These are phyloP conservation scores for Yponomeuta evonymella DNA, from an alignment of 2,888 invertebrate species.

Conservation along the genomic window DNA sequence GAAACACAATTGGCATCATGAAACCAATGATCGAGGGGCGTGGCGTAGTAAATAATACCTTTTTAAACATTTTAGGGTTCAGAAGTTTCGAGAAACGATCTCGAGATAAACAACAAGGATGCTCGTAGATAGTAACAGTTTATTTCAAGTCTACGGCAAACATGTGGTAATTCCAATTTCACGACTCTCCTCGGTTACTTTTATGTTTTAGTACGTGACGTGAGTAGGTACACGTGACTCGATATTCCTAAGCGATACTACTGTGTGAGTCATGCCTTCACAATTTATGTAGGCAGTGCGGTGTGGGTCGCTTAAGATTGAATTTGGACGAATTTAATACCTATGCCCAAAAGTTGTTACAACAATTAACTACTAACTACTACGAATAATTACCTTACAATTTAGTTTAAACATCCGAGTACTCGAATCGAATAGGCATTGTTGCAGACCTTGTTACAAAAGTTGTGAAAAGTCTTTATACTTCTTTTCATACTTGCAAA, in stretches of 20 bases:
- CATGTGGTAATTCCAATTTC: no score
- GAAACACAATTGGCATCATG: not conserved
- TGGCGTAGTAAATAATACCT: not conserved
- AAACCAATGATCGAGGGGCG: not conserved
- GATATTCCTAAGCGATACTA: not conserved
- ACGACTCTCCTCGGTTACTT: not conserved
- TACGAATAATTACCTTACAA: not conserved
- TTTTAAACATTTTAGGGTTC: not conserved
- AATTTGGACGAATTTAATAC: not conserved
- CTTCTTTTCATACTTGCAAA: slow-evolving; percentile 15
- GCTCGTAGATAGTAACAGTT: no score
- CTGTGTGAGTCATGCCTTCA: slow-evolving; percentile 2
- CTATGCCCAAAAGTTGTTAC: not conserved
- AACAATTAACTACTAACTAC: not conserved
- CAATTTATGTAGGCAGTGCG: no score
- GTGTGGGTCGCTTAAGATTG: not conserved
- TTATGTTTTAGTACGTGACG: not conserved
- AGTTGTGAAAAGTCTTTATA: slow-evolving; percentile 12
- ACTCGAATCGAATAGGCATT: slow-evolving; percentile 8
- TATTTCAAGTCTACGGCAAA: no score
- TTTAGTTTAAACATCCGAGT: not conserved
- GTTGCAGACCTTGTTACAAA: slow-evolving; percentile 7
- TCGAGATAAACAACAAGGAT: no score
- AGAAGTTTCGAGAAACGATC: not conserved
- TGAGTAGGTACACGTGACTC: not conserved